These are phyloP conservation scores for Rhizoglyphus robini DNA, from an alignment of 1,140 invertebrate genomes.

Conservation along the genomic window DNA sequence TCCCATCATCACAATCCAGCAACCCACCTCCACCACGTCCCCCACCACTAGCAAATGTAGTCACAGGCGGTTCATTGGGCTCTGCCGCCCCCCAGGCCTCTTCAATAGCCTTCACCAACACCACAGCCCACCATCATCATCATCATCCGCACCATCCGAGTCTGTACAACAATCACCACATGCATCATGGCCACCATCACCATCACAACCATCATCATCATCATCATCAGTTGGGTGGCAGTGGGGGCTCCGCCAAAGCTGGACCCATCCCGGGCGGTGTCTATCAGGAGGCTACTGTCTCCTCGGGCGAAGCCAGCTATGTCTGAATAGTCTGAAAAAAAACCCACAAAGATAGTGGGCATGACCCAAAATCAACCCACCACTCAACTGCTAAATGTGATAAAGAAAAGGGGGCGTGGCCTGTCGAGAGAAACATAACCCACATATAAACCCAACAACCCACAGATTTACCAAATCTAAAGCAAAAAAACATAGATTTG, in stretches of 20 bases:
- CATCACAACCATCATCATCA: neutral
- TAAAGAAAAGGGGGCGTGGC: too few relatives aligned
- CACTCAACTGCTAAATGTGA: too few relatives aligned
- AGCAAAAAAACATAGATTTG: too few relatives aligned
- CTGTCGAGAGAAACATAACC: too few relatives aligned
- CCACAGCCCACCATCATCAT: neutral
- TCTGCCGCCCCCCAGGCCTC: too few relatives aligned
- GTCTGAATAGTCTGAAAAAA: neutral
- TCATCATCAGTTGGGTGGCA: neutral
- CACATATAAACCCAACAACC: too few relatives aligned
- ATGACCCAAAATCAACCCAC: neutral
- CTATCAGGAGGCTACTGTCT: neutral
- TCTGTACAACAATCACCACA: neutral
- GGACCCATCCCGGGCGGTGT: neutral
- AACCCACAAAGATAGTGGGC: neutral
- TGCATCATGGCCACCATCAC: neutral
- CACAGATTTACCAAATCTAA: too few relatives aligned
- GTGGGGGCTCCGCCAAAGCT: neutral
- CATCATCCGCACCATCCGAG: neutral
- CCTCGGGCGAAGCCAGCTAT: neutral
- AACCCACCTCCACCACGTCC: too few relatives aligned
- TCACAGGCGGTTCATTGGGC: too few relatives aligned
- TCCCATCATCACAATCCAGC: too few relatives aligned
- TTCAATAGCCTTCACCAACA: neutral
- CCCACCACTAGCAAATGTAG: too few relatives aligned